Conservation (phyloP, 2,797 vertebrate species). For the Heterohyrax brucei region DNA sequence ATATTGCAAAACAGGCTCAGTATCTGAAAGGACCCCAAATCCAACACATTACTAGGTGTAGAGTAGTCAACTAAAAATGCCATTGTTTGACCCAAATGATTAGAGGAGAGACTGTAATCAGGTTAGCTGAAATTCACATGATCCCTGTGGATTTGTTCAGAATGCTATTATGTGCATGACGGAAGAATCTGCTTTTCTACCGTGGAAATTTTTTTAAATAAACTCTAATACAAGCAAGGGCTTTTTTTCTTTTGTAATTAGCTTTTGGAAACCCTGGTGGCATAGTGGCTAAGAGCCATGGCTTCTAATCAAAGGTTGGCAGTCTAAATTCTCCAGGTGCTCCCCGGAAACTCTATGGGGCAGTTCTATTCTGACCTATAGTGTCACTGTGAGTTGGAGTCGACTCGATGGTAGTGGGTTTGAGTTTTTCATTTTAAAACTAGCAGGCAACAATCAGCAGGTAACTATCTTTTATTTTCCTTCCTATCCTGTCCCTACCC, state of each 20-base stretch:
- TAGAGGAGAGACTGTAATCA: constrained; percentile 1
- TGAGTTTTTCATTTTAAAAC: no score
- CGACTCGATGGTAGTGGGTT: no score
- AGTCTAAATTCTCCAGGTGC: no score
- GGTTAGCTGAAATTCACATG: constrained; percentile 21
- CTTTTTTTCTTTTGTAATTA: background rate
- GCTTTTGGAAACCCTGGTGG: background rate
- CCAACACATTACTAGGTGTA: constrained; percentile 22
- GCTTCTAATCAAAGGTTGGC: no score
- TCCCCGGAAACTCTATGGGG: no score
- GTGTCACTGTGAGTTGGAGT: no score
- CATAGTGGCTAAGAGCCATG: no score
- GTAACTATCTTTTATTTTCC: background rate
- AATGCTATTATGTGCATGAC: background rate
- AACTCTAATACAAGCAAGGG: background rate
- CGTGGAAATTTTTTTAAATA: constrained; percentile 56
- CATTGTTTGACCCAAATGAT: constrained; percentile 66
- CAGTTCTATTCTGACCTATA: no score
- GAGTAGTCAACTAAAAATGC: constrained; percentile 23
- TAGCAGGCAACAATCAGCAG: background rate
- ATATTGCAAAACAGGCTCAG: constrained; percentile 52
- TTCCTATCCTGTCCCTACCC: background rate
- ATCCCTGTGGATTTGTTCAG: background rate
- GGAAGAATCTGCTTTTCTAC: background rate
- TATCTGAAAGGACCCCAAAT: constrained; percentile 46